Base-by-base conservation (phyloP, 2,113 vertebrate genomes). In the Istiophorus platypterus region DNA sequence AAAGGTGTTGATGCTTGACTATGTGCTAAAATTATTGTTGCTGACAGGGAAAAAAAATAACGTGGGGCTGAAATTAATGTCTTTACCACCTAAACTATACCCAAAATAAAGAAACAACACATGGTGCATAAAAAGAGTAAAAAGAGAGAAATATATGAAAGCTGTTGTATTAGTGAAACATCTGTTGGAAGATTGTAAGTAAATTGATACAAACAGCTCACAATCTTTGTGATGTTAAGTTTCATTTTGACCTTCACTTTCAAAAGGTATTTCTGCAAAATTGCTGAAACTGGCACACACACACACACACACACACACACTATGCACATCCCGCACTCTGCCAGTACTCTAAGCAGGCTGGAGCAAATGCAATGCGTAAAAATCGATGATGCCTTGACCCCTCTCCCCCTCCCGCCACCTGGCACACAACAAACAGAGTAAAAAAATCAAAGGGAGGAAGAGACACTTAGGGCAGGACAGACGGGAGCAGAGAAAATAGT, bases 291-390 rank as follows among this genome's bases (percentile, higher is more conserved):
- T 76, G 7, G 11, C 20, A 26, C 51, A 24, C 20, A 41, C 18
- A 29, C 7, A n/a, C 20, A 26, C 51, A 24, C n/a, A n/a, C n/a
- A n/a, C n/a, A n/a, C n/a, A n/a, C 20, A 41, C 18, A 29, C 7
- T 26, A 0, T 22, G 5, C 24, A 47, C 17, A 58, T 5, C 7
- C 14, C 71, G 41, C 26, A 17, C 24, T 45, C 63, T 31, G 51
- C 42, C 37, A 41, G 51, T 9, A 11, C 64, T 58, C 52, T 8
- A 37, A 68, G 54, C 52, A 51, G 34, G 47, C 31, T 42, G 27
- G 31, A 66, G 29, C 57, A 31, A 79, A 68, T 11, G 24, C 71
- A 63, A 61, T 68, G 45, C 68, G 45, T 42, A 52, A 74, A 39
- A 73, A 61, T 31, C 63, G 54, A 24, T 10, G 7, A 34, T 24